These are phyloP conservation scores for Philopotamus ludificatus DNA, from an alignment of 1,140 invertebrate species.

Conservation along the genomic window DNA sequence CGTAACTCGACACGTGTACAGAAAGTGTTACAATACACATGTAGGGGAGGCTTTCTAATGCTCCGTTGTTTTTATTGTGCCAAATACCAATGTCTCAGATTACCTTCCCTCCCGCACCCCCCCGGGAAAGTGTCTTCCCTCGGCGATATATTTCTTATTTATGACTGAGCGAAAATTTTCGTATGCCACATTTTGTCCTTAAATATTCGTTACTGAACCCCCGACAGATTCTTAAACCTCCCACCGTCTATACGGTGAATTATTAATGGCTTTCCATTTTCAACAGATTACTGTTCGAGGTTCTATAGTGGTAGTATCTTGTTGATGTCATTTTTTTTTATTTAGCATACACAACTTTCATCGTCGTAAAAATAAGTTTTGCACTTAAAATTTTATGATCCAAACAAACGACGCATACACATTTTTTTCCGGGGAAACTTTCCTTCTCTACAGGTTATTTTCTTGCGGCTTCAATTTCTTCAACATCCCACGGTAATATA, in stretches of 20 bases:
- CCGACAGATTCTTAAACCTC: neutral
- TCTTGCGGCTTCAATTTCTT: neutral
- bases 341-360: conserved; percentile 40
- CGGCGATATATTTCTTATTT: neutral
- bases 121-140: neutral
- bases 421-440: neutral
- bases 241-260: conserved; percentile 9
- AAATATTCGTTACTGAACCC: conserved; percentile 2
- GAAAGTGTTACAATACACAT: conserved; percentile 5
- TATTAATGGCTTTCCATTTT: conserved; percentile 27
- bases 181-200: conserved; percentile 1
- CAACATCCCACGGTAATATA: too few species aligned
- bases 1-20: conserved; percentile 15
- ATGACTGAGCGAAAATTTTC: neutral
- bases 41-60: neutral
- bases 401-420: conserved; percentile 34
- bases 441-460: neutral
- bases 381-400: conserved; percentile 41
- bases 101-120: conserved; percentile 1
- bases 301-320: neutral
- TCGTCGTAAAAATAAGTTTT: conserved; percentile 38
- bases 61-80: conserved; percentile 4
- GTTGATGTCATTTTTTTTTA: conserved; percentile 22
- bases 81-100: conserved; percentile 10
- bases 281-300: conserved; percentile 7